Conservation (phyloP, 2,113 vertebrate genomes). For the Anhinga rufa region DNA sequence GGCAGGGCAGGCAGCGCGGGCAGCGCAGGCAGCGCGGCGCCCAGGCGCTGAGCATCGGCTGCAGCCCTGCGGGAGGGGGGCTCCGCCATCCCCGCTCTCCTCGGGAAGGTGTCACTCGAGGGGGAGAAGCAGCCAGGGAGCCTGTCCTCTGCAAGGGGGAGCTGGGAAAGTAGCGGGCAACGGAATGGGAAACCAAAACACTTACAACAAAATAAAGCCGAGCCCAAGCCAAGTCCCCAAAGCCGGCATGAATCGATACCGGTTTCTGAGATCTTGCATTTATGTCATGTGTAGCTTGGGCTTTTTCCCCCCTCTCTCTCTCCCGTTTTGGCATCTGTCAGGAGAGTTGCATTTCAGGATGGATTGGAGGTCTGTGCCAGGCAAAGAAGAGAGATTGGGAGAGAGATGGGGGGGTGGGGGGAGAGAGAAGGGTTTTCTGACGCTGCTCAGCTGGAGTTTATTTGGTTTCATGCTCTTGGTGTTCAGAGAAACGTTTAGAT, state of each 20-base stretch:
- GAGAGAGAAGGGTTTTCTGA: neutral
- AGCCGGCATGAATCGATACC: neutral
- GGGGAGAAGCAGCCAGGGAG: slow-evolving; percentile 30
- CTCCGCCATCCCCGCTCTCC: slow-evolving; percentile 8
- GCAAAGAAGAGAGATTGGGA: neutral
- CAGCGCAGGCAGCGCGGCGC: neutral
- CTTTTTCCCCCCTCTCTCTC: neutral
- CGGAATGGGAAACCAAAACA: neutral
- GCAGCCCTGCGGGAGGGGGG: neutral
- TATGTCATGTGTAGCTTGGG: neutral
- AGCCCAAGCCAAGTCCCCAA: neutral
- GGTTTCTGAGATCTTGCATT: neutral
- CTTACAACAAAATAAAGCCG: neutral
- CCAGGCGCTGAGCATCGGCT: neutral
- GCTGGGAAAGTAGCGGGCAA: neutral
- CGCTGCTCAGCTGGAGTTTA: slow-evolving; percentile 16
- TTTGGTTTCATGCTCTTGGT: slow-evolving; percentile 20
- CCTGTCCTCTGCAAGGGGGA: neutral
- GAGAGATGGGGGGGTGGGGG: neutral
- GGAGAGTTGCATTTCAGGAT: neutral
- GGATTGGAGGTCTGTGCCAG: neutral
- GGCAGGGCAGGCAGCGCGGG: neutral
- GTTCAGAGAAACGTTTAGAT: slow-evolving; percentile 9
- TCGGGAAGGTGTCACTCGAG: slow-evolving; percentile 37
- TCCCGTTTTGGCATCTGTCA: neutral